These are phyloP conservation scores for Physella acuta DNA, from an alignment of 1,140 invertebrate genomes.

Conservation along the genomic window DNA sequence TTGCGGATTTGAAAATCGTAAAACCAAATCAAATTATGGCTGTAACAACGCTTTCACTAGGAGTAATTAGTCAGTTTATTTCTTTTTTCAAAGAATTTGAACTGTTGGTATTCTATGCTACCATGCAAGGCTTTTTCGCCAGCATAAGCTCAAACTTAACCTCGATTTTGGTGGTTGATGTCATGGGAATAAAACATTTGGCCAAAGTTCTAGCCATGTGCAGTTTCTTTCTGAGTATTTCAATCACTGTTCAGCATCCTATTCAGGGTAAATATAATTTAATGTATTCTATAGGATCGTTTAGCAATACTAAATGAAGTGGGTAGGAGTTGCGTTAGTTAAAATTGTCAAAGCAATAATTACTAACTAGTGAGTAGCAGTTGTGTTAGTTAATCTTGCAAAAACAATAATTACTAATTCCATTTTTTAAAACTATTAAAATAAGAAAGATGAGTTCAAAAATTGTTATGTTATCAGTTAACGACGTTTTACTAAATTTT, in stretches of 20 bases:
- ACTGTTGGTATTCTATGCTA: constrained; percentile 2
- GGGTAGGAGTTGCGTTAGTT: too few species aligned
- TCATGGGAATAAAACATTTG: background rate
- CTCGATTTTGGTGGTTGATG: constrained; percentile 5
- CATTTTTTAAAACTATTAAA: too few species aligned
- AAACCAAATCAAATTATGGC: background rate
- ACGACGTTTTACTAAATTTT: too few species aligned
- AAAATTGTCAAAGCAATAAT: too few species aligned
- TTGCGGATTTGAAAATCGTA: constrained; percentile 12
- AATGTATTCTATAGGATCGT: too few species aligned
- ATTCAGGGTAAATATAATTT: constrained; percentile 11
- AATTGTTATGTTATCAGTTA: too few species aligned
- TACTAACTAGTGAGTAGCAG: too few species aligned
- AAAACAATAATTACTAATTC: too few species aligned
- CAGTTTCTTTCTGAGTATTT: constrained; percentile 1
- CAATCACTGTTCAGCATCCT: constrained; percentile 7
- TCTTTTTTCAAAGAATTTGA: background rate
- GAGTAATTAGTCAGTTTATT: constrained; percentile 1
- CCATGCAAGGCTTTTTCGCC: background rate
- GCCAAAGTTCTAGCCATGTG: constrained; percentile 1
- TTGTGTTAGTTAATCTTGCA: too few species aligned
- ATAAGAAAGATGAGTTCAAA: too few species aligned
- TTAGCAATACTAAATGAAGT: too few species aligned
- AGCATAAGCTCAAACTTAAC: background rate
- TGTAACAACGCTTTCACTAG: background rate